Evolutionary conservation across 2,888 invertebrate genomes (phyloP), one percentile per base, ranked within the genome.

Genomic region (Ophioninae sp.): DNA sequence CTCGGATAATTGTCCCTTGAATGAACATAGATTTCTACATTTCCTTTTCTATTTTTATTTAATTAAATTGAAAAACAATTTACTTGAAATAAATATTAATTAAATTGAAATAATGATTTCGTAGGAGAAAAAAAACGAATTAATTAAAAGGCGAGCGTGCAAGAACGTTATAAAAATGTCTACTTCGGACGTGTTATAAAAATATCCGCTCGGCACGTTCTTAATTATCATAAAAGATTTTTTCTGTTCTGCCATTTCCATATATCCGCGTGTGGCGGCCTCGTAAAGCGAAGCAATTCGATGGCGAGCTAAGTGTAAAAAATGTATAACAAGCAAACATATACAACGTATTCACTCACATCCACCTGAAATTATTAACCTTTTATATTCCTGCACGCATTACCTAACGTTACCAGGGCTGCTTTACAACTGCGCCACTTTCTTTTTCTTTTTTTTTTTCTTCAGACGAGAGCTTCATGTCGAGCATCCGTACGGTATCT

Each of bases 401-500:
- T 22, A 22, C 59, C 20, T 56, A 23, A 56, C 65, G 20, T 58
- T 65, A 39, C 39, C 17, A 10, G 6, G 64, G 30, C 44, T 22
- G 56, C 20, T 58, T 56, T 67, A 75, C 65, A 65, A 56, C 37
- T 58, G 39, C 37, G 39, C 41, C 56, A 51, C 51, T 13, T 9
- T 51, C 51, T 51, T 30, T 30, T 3, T 3, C 30, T 1, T 5
- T 1, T 51, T 51, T 5, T 51, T 22, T 8, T 41, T 75, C 65
- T 67, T 51, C 58, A 41, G 56, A 56, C 64, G 63, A 75, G 56
- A 65, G 65, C 75, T 65, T 58, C n/a, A 51, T 13, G 17, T 17
- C 51, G 51, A 17, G 56, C 56, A 75, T n/a, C 74, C 20, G 51
- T 20, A 30, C 41, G 51, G 56, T 17, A 56, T 37, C 56, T 20